Base-by-base conservation (phyloP, 2,797 vertebrate genomes). In the Sardinella longiceps region DNA sequence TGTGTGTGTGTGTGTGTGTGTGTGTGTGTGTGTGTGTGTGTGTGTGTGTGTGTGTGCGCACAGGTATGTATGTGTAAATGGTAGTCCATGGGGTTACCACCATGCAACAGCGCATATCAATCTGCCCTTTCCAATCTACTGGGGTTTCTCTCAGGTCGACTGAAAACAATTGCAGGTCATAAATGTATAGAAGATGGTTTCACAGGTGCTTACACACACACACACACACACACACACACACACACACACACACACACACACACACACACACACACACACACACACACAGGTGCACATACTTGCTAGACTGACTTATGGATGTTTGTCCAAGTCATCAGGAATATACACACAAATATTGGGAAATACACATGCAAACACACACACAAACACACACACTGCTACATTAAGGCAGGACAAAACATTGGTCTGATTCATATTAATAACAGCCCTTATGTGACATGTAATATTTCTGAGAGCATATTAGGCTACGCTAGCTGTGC, bases 91-190 rank as follows among this genome's bases (percentile, higher is more conserved):
- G 28, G 18, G 86, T 84, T 83, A 70, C 37, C 18, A 23, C 46
- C n/a, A 39, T 74, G 66, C 30, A 18, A 37, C 6, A 43, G 70
- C 6, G 5, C 81, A 53, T 82, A 87, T 89, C 88, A 89, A 80
- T 84, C 81, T 25, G 81, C 7, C 6, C 56, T 63, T 58, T 14
- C 33, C 87, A 58, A 83, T 85, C 82, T 23, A 56, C 12, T 10
- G 30, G 53, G 66, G 20, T 82, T 60, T 90, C 85, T 89, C 82
- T 83, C 84, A 81, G 50, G 86, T 86, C 45, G 80, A 51, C 3
- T 58, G 81, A 86, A 88, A 90, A 91, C 86, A 89, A 80, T 1
- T 82, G 60, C 91, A 89, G 90, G 90, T 92, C 89, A 89, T 80
- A 82, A 70, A 85, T 83, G 84, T 39, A 48, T 48, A 23, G 25